Conservation (phyloP, 2,888 invertebrate species). For the Dolichomitus sp. region DNA sequence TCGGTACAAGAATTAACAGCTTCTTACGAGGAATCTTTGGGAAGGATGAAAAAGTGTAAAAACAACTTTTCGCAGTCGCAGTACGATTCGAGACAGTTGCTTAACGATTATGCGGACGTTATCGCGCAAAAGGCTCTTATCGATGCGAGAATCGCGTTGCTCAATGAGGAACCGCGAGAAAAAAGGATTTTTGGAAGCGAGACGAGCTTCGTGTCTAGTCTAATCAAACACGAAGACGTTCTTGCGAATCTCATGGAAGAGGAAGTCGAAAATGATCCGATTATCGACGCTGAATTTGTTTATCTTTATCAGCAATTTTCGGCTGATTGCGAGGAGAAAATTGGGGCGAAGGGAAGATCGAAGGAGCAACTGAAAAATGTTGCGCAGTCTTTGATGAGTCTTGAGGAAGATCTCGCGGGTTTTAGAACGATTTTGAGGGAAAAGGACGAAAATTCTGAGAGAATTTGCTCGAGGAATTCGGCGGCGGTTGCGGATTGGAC, state of each 20-base stretch:
- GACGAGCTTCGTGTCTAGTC: constrained; percentile 80
- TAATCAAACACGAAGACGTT: constrained; percentile 81
- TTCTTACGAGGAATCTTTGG: constrained; percentile 90
- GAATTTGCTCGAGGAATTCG: constrained; percentile 37
- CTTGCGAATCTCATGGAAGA: constrained; percentile 76
- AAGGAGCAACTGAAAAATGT: constrained; percentile 78
- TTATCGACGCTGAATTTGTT: constrained; percentile 90
- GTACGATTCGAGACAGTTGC: constrained; percentile 86
- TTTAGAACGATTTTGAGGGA: constrained; percentile 69
- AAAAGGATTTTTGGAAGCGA: constrained; percentile 71
- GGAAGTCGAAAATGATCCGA: constrained; percentile 85
- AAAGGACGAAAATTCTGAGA: constrained; percentile 54
- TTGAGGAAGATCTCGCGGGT: constrained; percentile 84
- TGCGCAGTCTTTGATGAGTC: constrained; percentile 79
- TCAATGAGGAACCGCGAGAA: constrained; percentile 87
- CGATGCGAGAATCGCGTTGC: constrained; percentile 91
- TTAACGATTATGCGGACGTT: constrained; percentile 91
- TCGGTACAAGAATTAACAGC: constrained; percentile 90
- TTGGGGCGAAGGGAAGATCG: constrained; percentile 69
- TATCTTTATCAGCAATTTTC: constrained; percentile 90
- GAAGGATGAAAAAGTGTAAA: constrained; percentile 87
- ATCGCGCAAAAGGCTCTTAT: constrained; percentile 92
- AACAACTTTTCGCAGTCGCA: constrained; percentile 72
- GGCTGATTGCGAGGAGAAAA: constrained; percentile 87
- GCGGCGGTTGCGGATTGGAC: constrained; percentile 83